These are phyloP conservation scores for Caenorhabditis sp. DNA, from an alignment of 2,888 invertebrate species.

Conservation along the genomic window DNA sequence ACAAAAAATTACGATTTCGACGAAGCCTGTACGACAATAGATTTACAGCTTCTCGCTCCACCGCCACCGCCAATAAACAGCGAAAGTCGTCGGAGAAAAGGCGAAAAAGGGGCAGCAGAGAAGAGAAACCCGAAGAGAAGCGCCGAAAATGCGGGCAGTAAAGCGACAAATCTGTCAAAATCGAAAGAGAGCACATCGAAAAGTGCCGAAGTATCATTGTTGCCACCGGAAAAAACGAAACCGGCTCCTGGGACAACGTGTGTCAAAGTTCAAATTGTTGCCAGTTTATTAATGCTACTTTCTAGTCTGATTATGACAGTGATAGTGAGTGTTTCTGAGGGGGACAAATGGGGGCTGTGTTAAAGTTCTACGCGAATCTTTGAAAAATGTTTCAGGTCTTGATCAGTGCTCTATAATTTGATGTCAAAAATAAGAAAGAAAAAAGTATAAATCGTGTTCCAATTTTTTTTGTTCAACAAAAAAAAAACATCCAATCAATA, in stretches of 20 bases:
- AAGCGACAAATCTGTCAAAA: background rate
- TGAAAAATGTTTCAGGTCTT: no score
- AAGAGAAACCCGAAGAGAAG: background rate
- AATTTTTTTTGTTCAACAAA: no score
- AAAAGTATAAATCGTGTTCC: no score
- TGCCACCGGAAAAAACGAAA: background rate
- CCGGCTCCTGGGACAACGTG: background rate
- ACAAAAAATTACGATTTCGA: background rate
- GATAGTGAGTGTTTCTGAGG: no score
- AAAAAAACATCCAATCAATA: no score
- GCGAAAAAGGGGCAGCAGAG: constrained; percentile 2
- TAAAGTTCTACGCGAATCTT: no score
- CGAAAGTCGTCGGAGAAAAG: background rate
- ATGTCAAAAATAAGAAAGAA: no score
- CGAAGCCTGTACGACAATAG: background rate
- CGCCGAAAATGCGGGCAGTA: constrained; percentile 5
- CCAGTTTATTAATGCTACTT: background rate
- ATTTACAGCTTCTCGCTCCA: background rate
- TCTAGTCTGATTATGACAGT: no score
- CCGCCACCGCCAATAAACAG: background rate
- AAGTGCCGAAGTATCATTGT: background rate
- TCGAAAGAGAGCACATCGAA: background rate
- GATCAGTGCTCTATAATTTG: no score
- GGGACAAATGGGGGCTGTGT: no score
- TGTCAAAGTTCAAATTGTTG: background rate